A percentile compares a stretch with the other conserved stretches of the same genome.
These are phyloP conservation scores for Nycticebus coucang DNA, from an alignment of 2,113 vertebrate species.

Conservation along the genomic window DNA sequence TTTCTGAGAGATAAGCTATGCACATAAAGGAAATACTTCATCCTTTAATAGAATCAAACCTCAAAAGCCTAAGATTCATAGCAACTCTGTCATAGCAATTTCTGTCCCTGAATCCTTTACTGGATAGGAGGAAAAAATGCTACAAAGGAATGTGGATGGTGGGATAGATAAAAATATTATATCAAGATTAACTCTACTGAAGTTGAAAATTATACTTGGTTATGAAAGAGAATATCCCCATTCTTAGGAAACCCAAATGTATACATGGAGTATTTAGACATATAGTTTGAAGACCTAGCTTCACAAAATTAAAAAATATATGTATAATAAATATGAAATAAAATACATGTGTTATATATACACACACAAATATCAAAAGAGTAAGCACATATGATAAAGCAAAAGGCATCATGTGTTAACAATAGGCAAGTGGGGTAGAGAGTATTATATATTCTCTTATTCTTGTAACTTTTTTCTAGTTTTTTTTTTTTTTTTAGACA, in stretches of 20 bases:
- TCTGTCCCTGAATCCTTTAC: neutral
- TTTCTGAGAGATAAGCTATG: slow-evolving; percentile 28
- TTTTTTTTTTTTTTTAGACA: too few relatives aligned
- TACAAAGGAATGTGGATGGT: neutral
- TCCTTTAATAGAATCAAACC: neutral
- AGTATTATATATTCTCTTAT: neutral
- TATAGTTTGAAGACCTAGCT: neutral
- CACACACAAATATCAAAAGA: neutral
- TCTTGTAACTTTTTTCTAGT: neutral
- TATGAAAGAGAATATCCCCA: neutral
- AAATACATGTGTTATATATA: neutral
- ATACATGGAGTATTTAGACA: neutral
- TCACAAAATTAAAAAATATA: slow-evolving; percentile 35
- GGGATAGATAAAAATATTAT: neutral
- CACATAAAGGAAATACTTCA: neutral
- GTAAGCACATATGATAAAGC: neutral
- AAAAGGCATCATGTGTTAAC: neutral
- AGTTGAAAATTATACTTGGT: neutral
- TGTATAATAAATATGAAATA: neutral
- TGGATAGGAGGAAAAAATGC: neutral
- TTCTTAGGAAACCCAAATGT: neutral
- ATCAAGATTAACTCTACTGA: neutral
- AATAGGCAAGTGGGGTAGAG: neutral
- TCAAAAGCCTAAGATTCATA: neutral
- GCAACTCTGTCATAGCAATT: slow-evolving; percentile 24